Evolutionary conservation across 2,797 vertebrate species (phyloP), one percentile per base, ranked within the genome.

Genomic region (Sarcoramphus papa): DNA sequence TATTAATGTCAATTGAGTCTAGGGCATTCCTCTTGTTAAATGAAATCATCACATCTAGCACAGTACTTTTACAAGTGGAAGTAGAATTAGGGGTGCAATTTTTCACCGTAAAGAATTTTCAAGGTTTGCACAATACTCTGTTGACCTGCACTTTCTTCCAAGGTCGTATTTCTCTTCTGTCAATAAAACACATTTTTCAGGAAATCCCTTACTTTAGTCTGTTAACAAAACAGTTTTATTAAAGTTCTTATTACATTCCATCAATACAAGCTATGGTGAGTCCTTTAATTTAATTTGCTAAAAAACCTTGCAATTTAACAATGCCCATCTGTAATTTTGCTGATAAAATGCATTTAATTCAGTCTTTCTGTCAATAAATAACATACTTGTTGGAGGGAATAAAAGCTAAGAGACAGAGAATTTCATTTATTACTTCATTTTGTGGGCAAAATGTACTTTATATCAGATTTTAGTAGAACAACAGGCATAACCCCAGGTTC

Each of bases 111-210:
- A 85, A 85, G 68, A 41, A 64, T 60, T 78, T 64, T n/a, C 51
- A 69, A 53, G 45, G n/a, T 89, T 89, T 85, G 51, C 14, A 4
- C 65, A 73, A 59, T 75, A 79, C 47, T 80, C 64, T 72, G 65
- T 97, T 94, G 91, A 88, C 72, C 90, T 90, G 47, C 47, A 88
- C 45, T 90, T 92, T 85, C 51, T 69, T 90, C 75, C 45, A 64
- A 37, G 65, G 67, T n/a, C 3, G 0, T 93, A 75, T 89, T 95
- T 94, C 64, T 83, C 60, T 85, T 82, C 60, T 81, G 88, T 94
- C 94, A 95, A 94, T 88, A 95, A 84, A 93, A 64, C 47, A 40
- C n/a, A 54, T 85, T 94, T 96, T 94, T 93, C 87, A 95, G 79
- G 53, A 95, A 95, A 88, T 63, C 47, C 30, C 54, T 87, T 50